A percentile compares a stretch with the other conserved stretches of the same genome.
These are phyloP conservation scores for Ischnus inquisitorius DNA, from an alignment of 2,888 invertebrate species.

Conservation along the genomic window DNA sequence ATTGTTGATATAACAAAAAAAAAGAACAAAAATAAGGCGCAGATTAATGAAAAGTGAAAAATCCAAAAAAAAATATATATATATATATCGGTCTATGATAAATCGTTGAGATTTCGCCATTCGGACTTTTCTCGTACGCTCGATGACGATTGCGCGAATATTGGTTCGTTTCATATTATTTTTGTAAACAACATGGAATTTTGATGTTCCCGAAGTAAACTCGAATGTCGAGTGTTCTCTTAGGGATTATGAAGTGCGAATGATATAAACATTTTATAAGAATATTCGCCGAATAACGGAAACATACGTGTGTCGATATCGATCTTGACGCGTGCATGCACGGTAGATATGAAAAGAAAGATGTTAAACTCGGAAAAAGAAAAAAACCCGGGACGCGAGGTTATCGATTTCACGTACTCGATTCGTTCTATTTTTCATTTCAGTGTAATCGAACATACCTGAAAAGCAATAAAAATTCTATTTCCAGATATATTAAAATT, in stretches of 20 bases:
- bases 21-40: neutral
- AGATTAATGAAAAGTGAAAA: conserved; percentile 37
- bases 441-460: conserved; percentile 36
- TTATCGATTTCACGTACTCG: neutral
- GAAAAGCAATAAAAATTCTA: conserved; percentile 45
- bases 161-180: conserved; percentile 15
- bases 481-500: conserved; percentile 24
- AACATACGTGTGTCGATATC: neutral
- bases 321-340: too few relatives aligned
- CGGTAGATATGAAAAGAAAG: neutral
- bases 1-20: conserved; percentile 42
- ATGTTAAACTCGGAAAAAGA: neutral
- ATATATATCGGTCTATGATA: conserved; percentile 49
- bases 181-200: conserved; percentile 24
- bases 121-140: conserved; percentile 19
- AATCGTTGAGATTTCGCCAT: conserved; percentile 51
- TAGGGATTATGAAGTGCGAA: neutral
- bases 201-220: neutral
- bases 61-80: conserved; percentile 11
- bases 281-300: neutral
- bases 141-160: conserved; percentile 1
- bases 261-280: conserved; percentile 8
- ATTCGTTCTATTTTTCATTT: conserved; percentile 30
- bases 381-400: neutral
- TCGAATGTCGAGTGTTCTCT: neutral